Percentiles rank a stretch among this genome's conserved stretches.
Conservation (phyloP, 2,113 vertebrate genomes). For the zebrafish (Danio rerio) region GRCz12tu NC_133183.1:32284001-32284500, state of each 20-base stretch:
- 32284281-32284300: neutral
- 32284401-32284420: slow-evolving; percentile 20
- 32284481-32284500: slow-evolving; percentile 3
- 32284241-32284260: neutral
- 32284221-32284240: slow-evolving; percentile 7
- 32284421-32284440: neutral
- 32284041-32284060: neutral
- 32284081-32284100: neutral
- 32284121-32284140: neutral
- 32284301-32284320: neutral
- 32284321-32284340: slow-evolving; percentile 2
- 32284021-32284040: no score
- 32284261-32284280: neutral
- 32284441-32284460: neutral
- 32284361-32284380: slow-evolving; percentile 28
- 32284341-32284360: slow-evolving; percentile 11
- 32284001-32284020: no score
- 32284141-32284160: neutral
- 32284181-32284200: neutral
- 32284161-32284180: neutral
- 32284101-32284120: no score
- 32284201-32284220: neutral
- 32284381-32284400: slow-evolving; percentile 9
- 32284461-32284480: slow-evolving; percentile 39
- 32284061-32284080: neutral